Conservation (phyloP, 37 sponge, comb jelly and placozoan genomes). For the Chondrosia reniformis region DNA sequence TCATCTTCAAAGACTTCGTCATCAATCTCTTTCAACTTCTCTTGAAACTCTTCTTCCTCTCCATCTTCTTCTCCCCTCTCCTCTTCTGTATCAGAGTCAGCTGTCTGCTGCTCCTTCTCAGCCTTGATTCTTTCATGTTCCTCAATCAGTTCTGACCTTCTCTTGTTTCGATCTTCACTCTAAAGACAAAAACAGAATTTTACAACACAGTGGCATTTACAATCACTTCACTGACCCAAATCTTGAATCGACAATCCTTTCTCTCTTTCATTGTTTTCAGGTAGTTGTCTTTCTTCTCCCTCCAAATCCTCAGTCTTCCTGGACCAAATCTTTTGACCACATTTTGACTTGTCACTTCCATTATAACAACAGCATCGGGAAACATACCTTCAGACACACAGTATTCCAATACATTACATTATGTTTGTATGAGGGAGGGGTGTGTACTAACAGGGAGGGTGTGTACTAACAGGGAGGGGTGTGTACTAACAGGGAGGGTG, state of each 20-base stretch:
- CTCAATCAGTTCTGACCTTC: constrained; percentile 51
- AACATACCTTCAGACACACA: constrained; percentile 43
- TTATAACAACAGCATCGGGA: constrained; percentile 75
- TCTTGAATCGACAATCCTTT: constrained; percentile 36
- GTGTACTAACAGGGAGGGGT: too few relatives aligned
- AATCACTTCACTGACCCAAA: constrained; percentile 50
- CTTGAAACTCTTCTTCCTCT: constrained; percentile 49
- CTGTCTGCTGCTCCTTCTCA: constrained; percentile 5
- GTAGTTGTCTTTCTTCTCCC: constrained; percentile 58
- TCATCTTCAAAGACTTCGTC: constrained; percentile 82
- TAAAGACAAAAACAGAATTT: constrained; percentile 4
- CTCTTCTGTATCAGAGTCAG: neutral
- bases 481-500: too few relatives aligned
- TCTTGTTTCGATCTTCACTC: constrained; percentile 56
- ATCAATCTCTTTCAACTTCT: constrained; percentile 73
- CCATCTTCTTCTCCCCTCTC: constrained; percentile 34
- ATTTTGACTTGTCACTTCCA: constrained; percentile 57
- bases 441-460: too few relatives aligned
- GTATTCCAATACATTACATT: too few relatives aligned
- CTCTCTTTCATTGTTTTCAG: constrained; percentile 30
- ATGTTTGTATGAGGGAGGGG: too few relatives aligned
- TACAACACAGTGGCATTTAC: neutral
- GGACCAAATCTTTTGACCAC: constrained; percentile 70
- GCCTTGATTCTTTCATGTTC: constrained; percentile 59
- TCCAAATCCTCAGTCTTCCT: constrained; percentile 66